A percentile compares a stretch with the other conserved stretches of the same genome.
These are phyloP conservation scores for Drepana arcuata DNA, from an alignment of 1,140 invertebrate genomes.

Conservation along the genomic window DNA sequence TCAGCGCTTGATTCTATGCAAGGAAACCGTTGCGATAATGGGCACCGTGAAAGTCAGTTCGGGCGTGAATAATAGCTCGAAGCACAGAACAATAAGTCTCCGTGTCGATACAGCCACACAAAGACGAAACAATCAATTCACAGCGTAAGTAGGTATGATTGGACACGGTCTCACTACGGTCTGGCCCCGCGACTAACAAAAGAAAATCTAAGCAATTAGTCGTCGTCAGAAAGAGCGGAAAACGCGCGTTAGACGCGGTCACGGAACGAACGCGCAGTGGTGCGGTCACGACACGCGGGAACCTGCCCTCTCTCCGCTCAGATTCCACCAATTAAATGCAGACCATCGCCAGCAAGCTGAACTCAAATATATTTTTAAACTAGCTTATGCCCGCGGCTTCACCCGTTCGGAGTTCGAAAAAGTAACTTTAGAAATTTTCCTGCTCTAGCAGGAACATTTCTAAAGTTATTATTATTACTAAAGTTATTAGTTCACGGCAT, in stretches of 20 bases:
- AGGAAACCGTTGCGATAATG: constrained; percentile 50
- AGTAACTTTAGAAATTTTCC: too few species aligned
- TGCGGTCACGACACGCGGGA: constrained; percentile 50
- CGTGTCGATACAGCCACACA: constrained; percentile 63
- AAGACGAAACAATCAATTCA: constrained; percentile 69
- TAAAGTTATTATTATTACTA: too few species aligned
- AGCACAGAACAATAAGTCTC: constrained; percentile 53
- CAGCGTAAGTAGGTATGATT: constrained; percentile 66
- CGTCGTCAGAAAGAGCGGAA: constrained; percentile 69
- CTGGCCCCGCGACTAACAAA: constrained; percentile 66
- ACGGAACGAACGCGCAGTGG: constrained; percentile 34
- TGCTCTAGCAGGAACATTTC: too few species aligned
- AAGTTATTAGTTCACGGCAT: too few species aligned
- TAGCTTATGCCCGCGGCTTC: too few species aligned
- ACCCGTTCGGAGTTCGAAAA: too few species aligned
- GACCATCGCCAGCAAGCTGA: too few species aligned
- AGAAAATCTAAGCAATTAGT: constrained; percentile 71
- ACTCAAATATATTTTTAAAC: too few species aligned
- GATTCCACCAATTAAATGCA: too few species aligned
- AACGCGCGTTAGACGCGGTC: constrained; percentile 65
- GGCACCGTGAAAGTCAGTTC: constrained; percentile 50
- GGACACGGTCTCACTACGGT: constrained; percentile 52
- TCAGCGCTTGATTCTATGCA: constrained; percentile 18
- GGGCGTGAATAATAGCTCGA: constrained; percentile 51
- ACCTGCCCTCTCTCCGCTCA: too few species aligned